Evolutionary conservation across 2,797 vertebrate species (phyloP).

Genomic region (Mormyrops boulengeri): DNA sequence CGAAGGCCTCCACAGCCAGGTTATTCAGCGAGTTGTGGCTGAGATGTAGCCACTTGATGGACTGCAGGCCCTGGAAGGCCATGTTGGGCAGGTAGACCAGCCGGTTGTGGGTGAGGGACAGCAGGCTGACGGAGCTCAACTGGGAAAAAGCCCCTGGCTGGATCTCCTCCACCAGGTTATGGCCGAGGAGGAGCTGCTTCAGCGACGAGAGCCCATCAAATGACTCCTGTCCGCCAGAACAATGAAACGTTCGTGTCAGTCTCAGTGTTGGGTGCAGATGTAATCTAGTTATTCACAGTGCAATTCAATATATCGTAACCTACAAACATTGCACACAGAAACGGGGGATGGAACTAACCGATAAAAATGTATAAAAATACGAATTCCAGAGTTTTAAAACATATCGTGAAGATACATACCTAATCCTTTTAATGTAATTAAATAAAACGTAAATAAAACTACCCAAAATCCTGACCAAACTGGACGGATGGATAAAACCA

Average conservation of each 20-base stretch:
- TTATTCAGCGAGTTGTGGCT: constrained; percentile 83
- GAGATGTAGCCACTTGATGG: constrained; percentile 77
- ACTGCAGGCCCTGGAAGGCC: constrained; percentile 86
- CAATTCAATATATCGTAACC: not conserved
- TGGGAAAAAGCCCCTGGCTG: constrained; percentile 79
- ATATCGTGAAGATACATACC: not conserved
- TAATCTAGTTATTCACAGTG: not conserved
- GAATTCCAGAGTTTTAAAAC: not conserved
- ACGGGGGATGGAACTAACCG: not conserved
- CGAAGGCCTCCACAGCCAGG: constrained; percentile 77
- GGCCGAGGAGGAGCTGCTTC: constrained; percentile 73
- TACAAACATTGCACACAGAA: not conserved
- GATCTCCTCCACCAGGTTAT: constrained; percentile 82
- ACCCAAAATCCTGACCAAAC: not conserved
- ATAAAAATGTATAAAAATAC: not conserved
- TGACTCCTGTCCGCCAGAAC: constrained; percentile 61
- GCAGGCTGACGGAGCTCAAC: constrained; percentile 74
- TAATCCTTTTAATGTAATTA: not conserved
- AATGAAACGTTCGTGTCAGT: not conserved
- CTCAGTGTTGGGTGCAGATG: not conserved
- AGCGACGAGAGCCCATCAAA: constrained; percentile 81
- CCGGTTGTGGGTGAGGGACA: constrained; percentile 77
- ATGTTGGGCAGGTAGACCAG: constrained; percentile 87
- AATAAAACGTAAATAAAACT: not conserved
- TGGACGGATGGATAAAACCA: not conserved